Percentiles rank a stretch among this genome's conserved stretches.
These are phyloP conservation scores for Pagrus major DNA, from an alignment of 2,113 vertebrate genomes.

Conservation along the genomic window DNA sequence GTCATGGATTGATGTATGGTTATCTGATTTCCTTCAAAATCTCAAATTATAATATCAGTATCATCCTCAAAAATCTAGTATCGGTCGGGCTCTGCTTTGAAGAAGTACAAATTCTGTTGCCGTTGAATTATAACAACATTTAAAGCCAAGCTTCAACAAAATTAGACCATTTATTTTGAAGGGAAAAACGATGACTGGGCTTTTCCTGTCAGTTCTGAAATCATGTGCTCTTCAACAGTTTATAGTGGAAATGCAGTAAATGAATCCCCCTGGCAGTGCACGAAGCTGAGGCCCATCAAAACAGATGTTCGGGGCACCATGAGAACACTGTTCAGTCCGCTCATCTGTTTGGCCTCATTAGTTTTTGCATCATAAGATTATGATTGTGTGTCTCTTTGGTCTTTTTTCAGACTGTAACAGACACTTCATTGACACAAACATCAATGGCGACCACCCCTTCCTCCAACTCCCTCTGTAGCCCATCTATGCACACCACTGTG, in stretches of 20 bases:
- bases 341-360: constrained; percentile 35
- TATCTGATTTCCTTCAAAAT: not conserved
- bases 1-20: not conserved
- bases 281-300: constrained; percentile 12
- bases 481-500: constrained; percentile 73
- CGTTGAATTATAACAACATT: not conserved
- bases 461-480: not conserved
- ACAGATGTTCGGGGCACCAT: not conserved
- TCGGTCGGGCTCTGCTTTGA: not conserved
- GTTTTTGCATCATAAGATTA: constrained; percentile 53
- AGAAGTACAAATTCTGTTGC: not conserved
- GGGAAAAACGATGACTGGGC: not conserved
- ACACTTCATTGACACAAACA: constrained; percentile 23
- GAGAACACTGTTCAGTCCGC: constrained; percentile 28
- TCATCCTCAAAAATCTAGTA: not conserved
- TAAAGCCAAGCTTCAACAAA: not conserved
- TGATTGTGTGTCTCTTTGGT: constrained; percentile 64
- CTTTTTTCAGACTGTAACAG: constrained; percentile 18
- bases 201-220: not conserved
- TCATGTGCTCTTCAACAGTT: constrained; percentile 13
- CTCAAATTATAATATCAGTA: not conserved
- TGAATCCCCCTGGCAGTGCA: constrained; percentile 30
- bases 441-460: not conserved
- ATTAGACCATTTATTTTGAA: not conserved
- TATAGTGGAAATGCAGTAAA: not conserved